A percentile compares a stretch with the other conserved stretches of the same genome.
These are phyloP conservation scores for Chironomus riparius DNA, from an alignment of 2,888 invertebrate species.

Conservation along the genomic window DNA sequence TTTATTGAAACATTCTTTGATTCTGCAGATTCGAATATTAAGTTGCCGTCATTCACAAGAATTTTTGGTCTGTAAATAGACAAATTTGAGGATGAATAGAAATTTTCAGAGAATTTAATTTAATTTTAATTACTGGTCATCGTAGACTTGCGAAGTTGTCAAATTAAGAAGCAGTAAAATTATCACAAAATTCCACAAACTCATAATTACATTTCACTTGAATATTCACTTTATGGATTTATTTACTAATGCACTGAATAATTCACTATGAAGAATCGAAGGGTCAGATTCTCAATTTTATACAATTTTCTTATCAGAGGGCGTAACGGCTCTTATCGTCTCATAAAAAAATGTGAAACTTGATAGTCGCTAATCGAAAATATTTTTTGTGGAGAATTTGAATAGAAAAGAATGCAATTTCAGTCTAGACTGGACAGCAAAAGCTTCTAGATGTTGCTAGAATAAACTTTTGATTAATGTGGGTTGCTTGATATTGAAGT, in stretches of 20 bases:
- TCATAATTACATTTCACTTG: neutral
- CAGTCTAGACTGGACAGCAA: too few relatives aligned
- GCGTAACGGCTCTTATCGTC: too few relatives aligned
- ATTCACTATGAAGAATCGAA: too few relatives aligned
- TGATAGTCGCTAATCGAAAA: too few relatives aligned
- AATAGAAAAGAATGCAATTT: neutral
- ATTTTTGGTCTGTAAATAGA: conserved; percentile 28
- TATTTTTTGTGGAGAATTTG: too few relatives aligned
- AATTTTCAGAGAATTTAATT: neutral
- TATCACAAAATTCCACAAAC: neutral
- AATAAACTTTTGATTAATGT: too few relatives aligned
- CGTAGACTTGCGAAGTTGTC: neutral
- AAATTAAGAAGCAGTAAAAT: neutral
- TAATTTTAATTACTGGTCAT: conserved; percentile 5
- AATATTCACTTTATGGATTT: neutral
- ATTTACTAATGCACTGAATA: too few relatives aligned
- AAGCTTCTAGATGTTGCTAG: too few relatives aligned
- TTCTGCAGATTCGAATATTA: conserved; percentile 66
- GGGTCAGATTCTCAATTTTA: too few relatives aligned
- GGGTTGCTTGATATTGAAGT: too few relatives aligned
- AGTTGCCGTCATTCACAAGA: conserved; percentile 65
- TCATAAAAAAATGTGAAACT: too few relatives aligned
- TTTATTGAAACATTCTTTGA: conserved; percentile 70
- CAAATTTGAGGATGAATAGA: neutral
- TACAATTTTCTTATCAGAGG: too few relatives aligned